Base-by-base conservation (phyloP, 2,888 invertebrate genomes). In the Latheticus oryzae region DNA sequence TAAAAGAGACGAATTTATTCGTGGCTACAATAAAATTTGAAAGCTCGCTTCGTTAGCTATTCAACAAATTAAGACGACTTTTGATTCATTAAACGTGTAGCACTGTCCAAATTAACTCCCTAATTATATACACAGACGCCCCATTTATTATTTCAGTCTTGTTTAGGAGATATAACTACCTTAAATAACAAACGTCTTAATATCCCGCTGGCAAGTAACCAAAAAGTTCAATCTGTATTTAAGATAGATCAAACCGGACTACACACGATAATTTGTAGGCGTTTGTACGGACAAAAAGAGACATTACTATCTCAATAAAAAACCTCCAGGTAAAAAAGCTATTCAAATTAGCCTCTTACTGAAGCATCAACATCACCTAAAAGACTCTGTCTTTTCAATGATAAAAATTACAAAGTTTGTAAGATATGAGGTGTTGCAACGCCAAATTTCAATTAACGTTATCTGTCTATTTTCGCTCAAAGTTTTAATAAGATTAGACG, bases 401-500 rank as follows among this genome's bases (percentile, higher is more conserved):
- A 28, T 28, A 24, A 26, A 45, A 24, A n/a, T 48, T 33, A 35
- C 30, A n/a, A 45, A 33, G 47, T 32, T 47, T 13, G 47, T 43
- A 28, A 43, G 38, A 40, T 48, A 33, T 40, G 32, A 33, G 51
- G 23, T 43, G 35, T 26, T 24, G 26, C 26, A 23, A 58, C 48
- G 53, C 42, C 21, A 58, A 53, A 58, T 48, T 58, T 42, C 54
- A 58, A 58, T 58, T 58, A 58, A 48, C 48, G 28, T 58, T 58
- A 58, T 58, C 58, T 58, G 47, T 33, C 38, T 43, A 53, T 58
- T 58, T 58, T 53, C 58, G 40, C 28, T 48, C 48, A 24, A 37
- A 43, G 32, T 54, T 40, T 58, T 59, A 59, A 55, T 55, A 55
- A 59, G 59, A 59, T 59, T 59, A 59, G 45, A 37, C 43, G 40